These are phyloP conservation scores for Leptestheria dahalacensis DNA, from an alignment of 1,140 invertebrate species.

Conservation along the genomic window DNA sequence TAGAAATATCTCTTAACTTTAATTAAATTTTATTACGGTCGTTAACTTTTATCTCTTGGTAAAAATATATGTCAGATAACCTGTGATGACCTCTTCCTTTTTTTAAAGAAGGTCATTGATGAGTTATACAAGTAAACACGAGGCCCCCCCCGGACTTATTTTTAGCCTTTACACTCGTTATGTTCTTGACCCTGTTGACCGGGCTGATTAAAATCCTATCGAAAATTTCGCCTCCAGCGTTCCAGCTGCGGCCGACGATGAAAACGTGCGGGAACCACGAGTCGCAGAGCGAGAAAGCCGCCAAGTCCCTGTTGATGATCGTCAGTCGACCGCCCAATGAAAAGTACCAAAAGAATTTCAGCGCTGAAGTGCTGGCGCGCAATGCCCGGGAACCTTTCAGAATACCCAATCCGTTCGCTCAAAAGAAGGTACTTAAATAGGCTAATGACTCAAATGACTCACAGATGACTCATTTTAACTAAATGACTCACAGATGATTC, in stretches of 20 bases:
- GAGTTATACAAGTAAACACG: too few relatives aligned
- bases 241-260: not conserved
- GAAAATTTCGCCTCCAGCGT: not conserved
- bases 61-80: too few relatives aligned
- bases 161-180: too few relatives aligned
- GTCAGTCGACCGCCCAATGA: constrained; percentile 62
- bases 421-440: constrained; percentile 21
- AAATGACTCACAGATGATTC: too few relatives aligned
- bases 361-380: constrained; percentile 54
- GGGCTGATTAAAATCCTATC: not conserved
- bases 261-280: constrained; percentile 15
- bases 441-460: not conserved
- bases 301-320: constrained; percentile 67
- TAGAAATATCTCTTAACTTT: too few relatives aligned
- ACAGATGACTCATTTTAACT: too few relatives aligned
- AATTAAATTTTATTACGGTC: too few relatives aligned
- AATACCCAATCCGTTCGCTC: constrained; percentile 43
- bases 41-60: too few relatives aligned
- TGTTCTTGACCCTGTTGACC: too few relatives aligned
- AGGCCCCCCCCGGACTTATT: too few relatives aligned
- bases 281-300: constrained; percentile 27
- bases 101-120: too few relatives aligned
- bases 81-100: too few relatives aligned
- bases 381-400: constrained; percentile 59
- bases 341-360: constrained; percentile 55